Percentiles rank a stretch among this genome's conserved stretches.
These are phyloP conservation scores for Orussus abietinus DNA, from an alignment of 1,140 invertebrate species.

Conservation along the genomic window DNA sequence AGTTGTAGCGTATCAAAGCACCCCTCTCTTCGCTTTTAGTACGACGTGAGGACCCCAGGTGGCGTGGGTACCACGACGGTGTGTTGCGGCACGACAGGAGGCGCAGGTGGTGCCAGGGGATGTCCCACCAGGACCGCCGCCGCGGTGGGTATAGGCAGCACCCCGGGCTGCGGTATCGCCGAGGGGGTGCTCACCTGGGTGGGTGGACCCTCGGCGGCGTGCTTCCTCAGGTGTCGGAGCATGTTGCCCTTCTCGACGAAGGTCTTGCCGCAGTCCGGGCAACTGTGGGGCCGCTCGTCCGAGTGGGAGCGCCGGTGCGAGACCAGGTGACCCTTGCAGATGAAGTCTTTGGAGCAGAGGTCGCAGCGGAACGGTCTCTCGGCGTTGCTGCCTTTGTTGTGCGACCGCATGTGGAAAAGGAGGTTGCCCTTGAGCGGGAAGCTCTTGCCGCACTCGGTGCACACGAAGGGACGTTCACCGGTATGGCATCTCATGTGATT, in stretches of 20 bases:
- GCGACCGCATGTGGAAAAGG: slow-evolving; percentile 92
- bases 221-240: slow-evolving; percentile 60
- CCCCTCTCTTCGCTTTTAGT: too few species aligned
- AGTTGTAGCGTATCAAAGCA: too few species aligned
- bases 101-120: slow-evolving; percentile 43
- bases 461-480: slow-evolving; percentile 78
- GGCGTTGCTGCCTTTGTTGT: slow-evolving; percentile 79
- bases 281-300: slow-evolving; percentile 77
- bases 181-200: slow-evolving; percentile 46
- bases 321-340: slow-evolving; percentile 91
- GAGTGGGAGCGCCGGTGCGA: slow-evolving; percentile 86
- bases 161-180: slow-evolving; percentile 41
- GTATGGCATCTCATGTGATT: slow-evolving; percentile 83
- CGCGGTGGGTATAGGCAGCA: slow-evolving; percentile 33
- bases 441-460: slow-evolving; percentile 78
- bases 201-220: slow-evolving; percentile 49
- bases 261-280: slow-evolving; percentile 71
- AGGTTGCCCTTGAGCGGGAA: slow-evolving; percentile 87
- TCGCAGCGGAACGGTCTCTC: slow-evolving; percentile 93
- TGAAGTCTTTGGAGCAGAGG: slow-evolving; percentile 94
- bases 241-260: slow-evolving; percentile 76
- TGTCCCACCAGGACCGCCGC: slow-evolving; percentile 49
- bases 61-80: slow-evolving; percentile 52
- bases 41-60: slow-evolving; percentile 48
- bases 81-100: slow-evolving; percentile 46